Conservation (phyloP, 2,888 invertebrate genomes). For the Tipula helvola region DNA sequence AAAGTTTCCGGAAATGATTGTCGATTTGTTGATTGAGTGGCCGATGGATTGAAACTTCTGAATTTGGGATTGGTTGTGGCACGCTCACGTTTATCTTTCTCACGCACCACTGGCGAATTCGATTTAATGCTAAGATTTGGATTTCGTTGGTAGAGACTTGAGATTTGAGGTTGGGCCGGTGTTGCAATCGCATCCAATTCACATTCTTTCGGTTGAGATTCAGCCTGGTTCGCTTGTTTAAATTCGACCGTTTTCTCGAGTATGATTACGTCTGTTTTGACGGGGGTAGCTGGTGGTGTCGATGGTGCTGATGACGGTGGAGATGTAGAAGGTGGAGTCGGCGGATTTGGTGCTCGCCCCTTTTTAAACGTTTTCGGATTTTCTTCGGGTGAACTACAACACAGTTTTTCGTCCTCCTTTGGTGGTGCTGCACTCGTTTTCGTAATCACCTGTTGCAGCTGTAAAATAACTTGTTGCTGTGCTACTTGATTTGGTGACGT, state of each 20-base stretch:
- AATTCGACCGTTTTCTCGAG: not conserved
- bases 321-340: slow-evolving; percentile 23
- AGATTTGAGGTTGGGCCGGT: slow-evolving; percentile 16
- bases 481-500: slow-evolving; percentile 20
- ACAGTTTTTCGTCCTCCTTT: slow-evolving; percentile 27
- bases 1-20: slow-evolving; percentile 21
- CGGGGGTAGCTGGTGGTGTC: not conserved
- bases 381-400: not conserved
- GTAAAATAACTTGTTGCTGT: slow-evolving; percentile 41
- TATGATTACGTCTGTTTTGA: not conserved
- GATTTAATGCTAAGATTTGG: slow-evolving; percentile 42
- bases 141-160: slow-evolving; percentile 47
- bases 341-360: slow-evolving; percentile 67
- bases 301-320: not conserved
- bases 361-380: slow-evolving; percentile 40
- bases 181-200: slow-evolving; percentile 22
- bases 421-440: slow-evolving; percentile 39
- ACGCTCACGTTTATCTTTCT: slow-evolving; percentile 63
- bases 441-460: slow-evolving; percentile 39
- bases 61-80: slow-evolving; percentile 51
- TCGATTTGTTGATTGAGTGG: slow-evolving; percentile 32
- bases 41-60: slow-evolving; percentile 33
- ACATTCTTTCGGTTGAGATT: slow-evolving; percentile 5
- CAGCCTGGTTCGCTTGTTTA: slow-evolving; percentile 14
- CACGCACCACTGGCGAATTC: slow-evolving; percentile 56